These are phyloP conservation scores for Gymnoscopelus braueri DNA, from an alignment of 2,797 vertebrate genomes.

Conservation along the genomic window DNA sequence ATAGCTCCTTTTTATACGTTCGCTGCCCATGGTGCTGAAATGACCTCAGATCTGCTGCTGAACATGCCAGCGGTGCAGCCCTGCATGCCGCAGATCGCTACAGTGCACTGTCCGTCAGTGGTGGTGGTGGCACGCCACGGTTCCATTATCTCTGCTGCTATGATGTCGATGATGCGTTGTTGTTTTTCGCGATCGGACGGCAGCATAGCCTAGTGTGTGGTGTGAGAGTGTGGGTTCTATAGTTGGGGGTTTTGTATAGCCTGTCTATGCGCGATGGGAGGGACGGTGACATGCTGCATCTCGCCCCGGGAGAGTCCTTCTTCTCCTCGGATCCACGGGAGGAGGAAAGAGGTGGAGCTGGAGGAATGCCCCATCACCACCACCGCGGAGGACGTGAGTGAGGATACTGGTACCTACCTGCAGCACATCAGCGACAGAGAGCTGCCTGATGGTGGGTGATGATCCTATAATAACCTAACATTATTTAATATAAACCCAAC, in stretches of 20 bases:
- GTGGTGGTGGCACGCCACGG: not conserved
- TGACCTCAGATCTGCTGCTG: too few species aligned
- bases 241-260: too few species aligned
- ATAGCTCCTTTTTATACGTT: too few species aligned
- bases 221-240: too few species aligned
- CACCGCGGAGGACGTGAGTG: conserved; percentile 73
- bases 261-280: conserved; percentile 83
- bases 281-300: conserved; percentile 93
- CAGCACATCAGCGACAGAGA: conserved; percentile 97
- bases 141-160: conserved; percentile 19
- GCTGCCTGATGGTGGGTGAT: conserved; percentile 90
- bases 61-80: too few species aligned
- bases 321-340: conserved; percentile 75
- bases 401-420: conserved; percentile 89
- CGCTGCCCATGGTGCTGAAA: too few species aligned
- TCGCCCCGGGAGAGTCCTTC: conserved; percentile 89
- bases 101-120: too few species aligned
- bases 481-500: too few species aligned
- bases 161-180: conserved; percentile 54
- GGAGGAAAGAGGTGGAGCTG: conserved; percentile 67
- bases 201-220: too few species aligned
- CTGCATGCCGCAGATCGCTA: too few species aligned
- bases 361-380: conserved; percentile 87
- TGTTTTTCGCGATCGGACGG: conserved; percentile 21
- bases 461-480: not conserved